Base-by-base conservation (phyloP, 2,797 vertebrate genomes). In the Erpetoichthys calabaricus region DNA sequence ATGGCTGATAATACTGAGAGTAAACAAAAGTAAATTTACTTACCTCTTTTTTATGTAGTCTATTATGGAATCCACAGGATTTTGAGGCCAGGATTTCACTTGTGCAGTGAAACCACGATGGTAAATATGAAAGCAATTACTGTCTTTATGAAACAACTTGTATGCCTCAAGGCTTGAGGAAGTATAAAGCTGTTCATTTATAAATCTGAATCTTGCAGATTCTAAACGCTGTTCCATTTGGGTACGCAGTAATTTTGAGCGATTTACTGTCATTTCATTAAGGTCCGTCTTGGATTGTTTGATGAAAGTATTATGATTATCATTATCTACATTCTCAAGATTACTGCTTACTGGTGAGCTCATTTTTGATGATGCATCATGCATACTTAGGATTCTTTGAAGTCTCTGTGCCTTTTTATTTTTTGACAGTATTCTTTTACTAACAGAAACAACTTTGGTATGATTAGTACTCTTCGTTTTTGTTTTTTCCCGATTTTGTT, bases 171-270 rank as follows among this genome's bases (percentile, higher is more conserved):
- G 75, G 66, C 94, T 94, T 62, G 74, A 70, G 0, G 72, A 75
- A 0, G 81, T 90, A 78, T 97, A 96, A 4, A 98, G 67, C 60
- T 86, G 76, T 63, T 97, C 81, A 2, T 96, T 97, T 49, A 98
- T 87, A 71, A 84, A 91, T 44, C 94, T 92, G 79, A 98, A 97
- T 6, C 86, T 87, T 1, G 90, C 91, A 0, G 83, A 72, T n/a
- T 89, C 85, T 62, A 97, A 68, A 0, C 86, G 82, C 55, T 84
- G 82, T 65, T 85, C 77, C 91, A 94, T 93, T 25, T 86, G 86
- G 0, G 69, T 68, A n/a, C 91, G 80, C 55, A 91, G 70, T 1
- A 69, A 70, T 7, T 65, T 68, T 0, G 88, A 80, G 60, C 75
- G 75, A 57, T 82, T 75, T 5, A 25, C 25, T 25, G 25, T 25